phyloP scores from a whole-genome alignment of 2,888 invertebrate species.

The Drosophila basisetae region DNA sequence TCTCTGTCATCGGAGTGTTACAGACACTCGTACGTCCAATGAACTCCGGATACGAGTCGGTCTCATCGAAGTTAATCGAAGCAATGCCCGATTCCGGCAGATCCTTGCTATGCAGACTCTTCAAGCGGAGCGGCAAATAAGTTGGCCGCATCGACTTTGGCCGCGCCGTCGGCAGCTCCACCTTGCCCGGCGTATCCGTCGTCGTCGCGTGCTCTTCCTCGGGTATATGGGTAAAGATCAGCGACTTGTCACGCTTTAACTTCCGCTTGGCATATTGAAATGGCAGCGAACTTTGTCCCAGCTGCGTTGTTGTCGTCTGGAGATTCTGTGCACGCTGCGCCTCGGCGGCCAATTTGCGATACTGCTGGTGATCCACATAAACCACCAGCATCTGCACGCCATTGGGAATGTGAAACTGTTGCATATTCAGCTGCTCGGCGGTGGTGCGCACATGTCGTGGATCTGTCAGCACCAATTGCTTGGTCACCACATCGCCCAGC shows the following conservation, averaged over 20 bases:
- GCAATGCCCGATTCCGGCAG: slow-evolving; percentile 84
- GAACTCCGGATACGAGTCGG: slow-evolving; percentile 87
- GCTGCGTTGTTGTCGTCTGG: slow-evolving; percentile 74
- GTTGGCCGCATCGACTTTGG: slow-evolving; percentile 86
- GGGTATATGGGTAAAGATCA: slow-evolving; percentile 93
- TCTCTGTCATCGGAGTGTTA: slow-evolving; percentile 92
- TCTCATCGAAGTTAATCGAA: slow-evolving; percentile 87
- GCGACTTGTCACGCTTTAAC: slow-evolving; percentile 92
- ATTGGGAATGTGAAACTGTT: slow-evolving; percentile 90
- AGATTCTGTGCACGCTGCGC: slow-evolving; percentile 85
- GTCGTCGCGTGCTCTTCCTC: slow-evolving; percentile 87
- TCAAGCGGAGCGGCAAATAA: slow-evolving; percentile 87
- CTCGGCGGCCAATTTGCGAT: slow-evolving; percentile 86
- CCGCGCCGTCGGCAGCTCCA: slow-evolving; percentile 53
- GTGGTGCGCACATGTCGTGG: slow-evolving; percentile 93
- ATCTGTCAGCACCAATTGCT: slow-evolving; percentile 92
- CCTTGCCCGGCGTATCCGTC: background rate
- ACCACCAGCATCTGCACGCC: slow-evolving; percentile 93
- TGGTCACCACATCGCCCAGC: slow-evolving; percentile 90
- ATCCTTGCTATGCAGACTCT: slow-evolving; percentile 84
- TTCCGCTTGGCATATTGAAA: slow-evolving; percentile 84
- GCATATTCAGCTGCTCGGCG: slow-evolving; percentile 88
- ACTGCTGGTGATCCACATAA: slow-evolving; percentile 89
- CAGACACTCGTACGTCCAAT: slow-evolving; percentile 91
- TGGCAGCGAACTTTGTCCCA: slow-evolving; percentile 74